Evolutionary conservation across 2,888 invertebrate species (phyloP).

Genomic region (Itoplectis maculator): DNA sequence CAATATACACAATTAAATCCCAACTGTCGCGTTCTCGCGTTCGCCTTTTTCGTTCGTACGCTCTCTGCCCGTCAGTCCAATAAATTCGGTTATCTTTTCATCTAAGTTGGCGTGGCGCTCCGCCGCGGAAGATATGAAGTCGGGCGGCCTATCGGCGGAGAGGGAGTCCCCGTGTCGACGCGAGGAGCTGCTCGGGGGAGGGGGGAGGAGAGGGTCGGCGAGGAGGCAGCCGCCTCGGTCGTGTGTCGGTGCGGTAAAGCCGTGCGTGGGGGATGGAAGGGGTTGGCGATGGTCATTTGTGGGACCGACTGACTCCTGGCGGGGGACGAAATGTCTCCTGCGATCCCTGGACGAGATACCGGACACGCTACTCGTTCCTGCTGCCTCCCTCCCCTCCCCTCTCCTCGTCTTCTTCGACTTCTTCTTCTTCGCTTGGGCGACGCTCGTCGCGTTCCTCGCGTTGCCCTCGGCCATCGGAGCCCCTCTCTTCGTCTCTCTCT

Average conservation of each 20-base stretch:
- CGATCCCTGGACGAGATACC: constrained; percentile 83
- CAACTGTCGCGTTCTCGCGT: constrained; percentile 32
- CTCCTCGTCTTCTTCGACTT: constrained; percentile 57
- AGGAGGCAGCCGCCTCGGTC: constrained; percentile 63
- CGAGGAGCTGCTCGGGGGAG: constrained; percentile 32
- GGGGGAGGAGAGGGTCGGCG: constrained; percentile 37
- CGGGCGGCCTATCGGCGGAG: constrained; percentile 68
- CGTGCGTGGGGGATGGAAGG: constrained; percentile 56
- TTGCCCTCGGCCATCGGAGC: constrained; percentile 19
- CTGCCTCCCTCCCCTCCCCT: constrained; percentile 53
- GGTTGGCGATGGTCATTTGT: constrained; percentile 83
- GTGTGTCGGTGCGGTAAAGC: constrained; percentile 70
- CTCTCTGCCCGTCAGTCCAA: constrained; percentile 70
- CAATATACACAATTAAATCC: constrained; percentile 32
- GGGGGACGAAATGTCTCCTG: constrained; percentile 84
- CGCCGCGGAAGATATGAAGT: constrained; percentile 78
- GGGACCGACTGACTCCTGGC: constrained; percentile 76
- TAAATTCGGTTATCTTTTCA: constrained; percentile 81
- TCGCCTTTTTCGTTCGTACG: constrained; percentile 65
- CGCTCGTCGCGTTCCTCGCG: constrained; percentile 36
- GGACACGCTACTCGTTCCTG: constrained; percentile 81
- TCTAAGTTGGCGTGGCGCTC: constrained; percentile 75
- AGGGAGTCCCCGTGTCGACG: constrained; percentile 68
- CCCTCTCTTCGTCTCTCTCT: constrained; percentile 40
- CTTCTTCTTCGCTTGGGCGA: constrained; percentile 66